Conservation (phyloP, 2,797 vertebrate genomes). For the Thaleichthys pacificus region DNA sequence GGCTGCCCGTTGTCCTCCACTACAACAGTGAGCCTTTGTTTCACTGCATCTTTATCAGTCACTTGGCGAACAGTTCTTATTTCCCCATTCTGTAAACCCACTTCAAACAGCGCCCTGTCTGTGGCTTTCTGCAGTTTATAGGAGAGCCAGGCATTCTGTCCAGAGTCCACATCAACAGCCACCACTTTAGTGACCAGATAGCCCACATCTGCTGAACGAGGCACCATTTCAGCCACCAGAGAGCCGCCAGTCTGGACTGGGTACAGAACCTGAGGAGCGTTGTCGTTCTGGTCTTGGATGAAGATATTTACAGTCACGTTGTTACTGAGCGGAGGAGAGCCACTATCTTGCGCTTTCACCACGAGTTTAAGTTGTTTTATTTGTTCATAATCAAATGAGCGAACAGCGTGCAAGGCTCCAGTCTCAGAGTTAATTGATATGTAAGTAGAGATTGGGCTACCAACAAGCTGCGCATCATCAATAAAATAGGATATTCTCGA, state of each 20-base stretch:
- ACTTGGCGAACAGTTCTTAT: slow-evolving; percentile 64
- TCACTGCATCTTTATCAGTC: slow-evolving; percentile 58
- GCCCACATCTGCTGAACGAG: slow-evolving; percentile 58
- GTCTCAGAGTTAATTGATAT: no score
- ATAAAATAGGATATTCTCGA: no score
- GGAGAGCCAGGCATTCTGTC: slow-evolving; percentile 76
- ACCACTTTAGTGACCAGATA: slow-evolving; percentile 70
- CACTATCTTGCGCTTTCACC: slow-evolving; percentile 66
- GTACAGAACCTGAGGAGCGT: slow-evolving; percentile 58
- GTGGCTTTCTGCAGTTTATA: slow-evolving; percentile 71
- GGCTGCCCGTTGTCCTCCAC: slow-evolving; percentile 34
- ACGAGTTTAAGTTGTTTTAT: slow-evolving; percentile 50
- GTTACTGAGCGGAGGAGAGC: slow-evolving; percentile 60
- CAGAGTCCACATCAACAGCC: slow-evolving; percentile 72
- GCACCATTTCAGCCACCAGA: slow-evolving; percentile 62
- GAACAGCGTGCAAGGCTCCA: background rate
- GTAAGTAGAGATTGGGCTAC: no score
- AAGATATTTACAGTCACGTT: slow-evolving; percentile 63
- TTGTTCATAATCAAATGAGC: slow-evolving; percentile 77
- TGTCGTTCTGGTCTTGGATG: slow-evolving; percentile 70
- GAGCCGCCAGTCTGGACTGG: slow-evolving; percentile 58
- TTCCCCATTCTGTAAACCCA: slow-evolving; percentile 60
- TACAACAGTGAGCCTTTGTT: slow-evolving; percentile 36
- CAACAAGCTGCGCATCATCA: no score
- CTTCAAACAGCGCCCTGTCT: slow-evolving; percentile 68